Percentiles rank a stretch among this genome's conserved stretches.
Evolutionary conservation across 2,797 vertebrate species (phyloP).

Genomic region (Apogon talboti): DNA sequence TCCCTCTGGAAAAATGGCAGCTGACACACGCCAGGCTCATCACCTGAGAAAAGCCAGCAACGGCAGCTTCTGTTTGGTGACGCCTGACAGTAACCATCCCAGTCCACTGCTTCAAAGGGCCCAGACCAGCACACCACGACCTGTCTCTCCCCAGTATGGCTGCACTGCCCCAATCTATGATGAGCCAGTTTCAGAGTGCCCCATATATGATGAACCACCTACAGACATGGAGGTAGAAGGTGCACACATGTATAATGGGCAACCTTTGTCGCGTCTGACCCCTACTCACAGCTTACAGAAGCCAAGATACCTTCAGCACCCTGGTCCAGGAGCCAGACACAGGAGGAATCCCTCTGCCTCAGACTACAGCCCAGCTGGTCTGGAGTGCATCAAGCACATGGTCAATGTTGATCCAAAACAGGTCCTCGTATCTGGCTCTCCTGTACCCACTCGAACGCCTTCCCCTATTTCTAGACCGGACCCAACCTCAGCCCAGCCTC

Average conservation of each 20-base stretch:
- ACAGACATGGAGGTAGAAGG: slow-evolving; percentile 91
- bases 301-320: slow-evolving; percentile 85
- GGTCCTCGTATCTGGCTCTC: slow-evolving; percentile 67
- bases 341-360: slow-evolving; percentile 83
- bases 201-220: slow-evolving; percentile 92
- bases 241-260: slow-evolving; percentile 76
- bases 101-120: slow-evolving; percentile 78
- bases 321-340: slow-evolving; percentile 81
- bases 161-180: slow-evolving; percentile 87
- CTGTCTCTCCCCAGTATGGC: slow-evolving; percentile 86
- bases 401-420: slow-evolving; percentile 88
- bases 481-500: slow-evolving; percentile 55
- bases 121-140: slow-evolving; percentile 82
- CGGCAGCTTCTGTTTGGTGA: slow-evolving; percentile 87
- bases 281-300: slow-evolving; percentile 86
- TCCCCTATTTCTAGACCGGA: slow-evolving; percentile 71
- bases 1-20: slow-evolving; percentile 70
- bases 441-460: slow-evolving; percentile 69
- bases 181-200: slow-evolving; percentile 86
- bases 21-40: slow-evolving; percentile 85
- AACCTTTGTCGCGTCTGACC: slow-evolving; percentile 72
- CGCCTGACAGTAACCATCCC: slow-evolving; percentile 76
- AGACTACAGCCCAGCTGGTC: slow-evolving; percentile 91
- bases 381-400: slow-evolving; percentile 95
- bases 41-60: slow-evolving; percentile 89